Conservation (phyloP, 2,113 vertebrate species). For the Nesogale talazaci region DNA sequence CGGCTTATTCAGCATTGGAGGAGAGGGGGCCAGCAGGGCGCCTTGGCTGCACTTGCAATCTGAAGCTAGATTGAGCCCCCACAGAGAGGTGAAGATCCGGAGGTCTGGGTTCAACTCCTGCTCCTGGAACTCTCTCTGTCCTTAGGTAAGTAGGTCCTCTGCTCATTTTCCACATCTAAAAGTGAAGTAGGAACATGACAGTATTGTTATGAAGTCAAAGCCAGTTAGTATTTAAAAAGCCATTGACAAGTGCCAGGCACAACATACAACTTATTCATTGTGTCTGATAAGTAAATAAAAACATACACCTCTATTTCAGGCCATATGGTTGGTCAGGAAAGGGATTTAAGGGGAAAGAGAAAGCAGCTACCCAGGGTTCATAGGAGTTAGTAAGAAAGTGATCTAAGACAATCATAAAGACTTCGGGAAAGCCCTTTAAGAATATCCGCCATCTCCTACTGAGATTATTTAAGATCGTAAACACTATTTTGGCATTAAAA, state of each 20-base stretch:
- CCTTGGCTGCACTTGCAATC: neutral
- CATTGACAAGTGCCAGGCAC: neutral
- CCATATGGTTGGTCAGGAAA: neutral
- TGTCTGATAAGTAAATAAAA: conserved; percentile 17
- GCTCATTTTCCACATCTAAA: neutral
- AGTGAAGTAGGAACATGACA: neutral
- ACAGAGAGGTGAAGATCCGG: neutral
- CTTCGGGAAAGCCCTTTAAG: neutral
- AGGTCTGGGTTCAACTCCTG: neutral
- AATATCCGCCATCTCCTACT: neutral
- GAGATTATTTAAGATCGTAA: conserved; percentile 10
- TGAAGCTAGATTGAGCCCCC: neutral
- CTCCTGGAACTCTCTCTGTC: neutral
- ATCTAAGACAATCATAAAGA: neutral
- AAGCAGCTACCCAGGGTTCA: neutral
- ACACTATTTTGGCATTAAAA: neutral
- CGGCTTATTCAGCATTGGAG: neutral
- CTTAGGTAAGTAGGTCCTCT: neutral
- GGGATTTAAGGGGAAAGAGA: neutral
- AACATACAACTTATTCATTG: neutral
- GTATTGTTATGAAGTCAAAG: neutral
- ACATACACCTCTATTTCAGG: neutral
- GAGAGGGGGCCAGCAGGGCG: neutral
- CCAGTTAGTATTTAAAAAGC: neutral
- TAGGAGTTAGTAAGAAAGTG: neutral